These are phyloP conservation scores for Periophthalmodon schlosseri DNA, from an alignment of 2,113 vertebrate genomes.

Conservation along the genomic window DNA sequence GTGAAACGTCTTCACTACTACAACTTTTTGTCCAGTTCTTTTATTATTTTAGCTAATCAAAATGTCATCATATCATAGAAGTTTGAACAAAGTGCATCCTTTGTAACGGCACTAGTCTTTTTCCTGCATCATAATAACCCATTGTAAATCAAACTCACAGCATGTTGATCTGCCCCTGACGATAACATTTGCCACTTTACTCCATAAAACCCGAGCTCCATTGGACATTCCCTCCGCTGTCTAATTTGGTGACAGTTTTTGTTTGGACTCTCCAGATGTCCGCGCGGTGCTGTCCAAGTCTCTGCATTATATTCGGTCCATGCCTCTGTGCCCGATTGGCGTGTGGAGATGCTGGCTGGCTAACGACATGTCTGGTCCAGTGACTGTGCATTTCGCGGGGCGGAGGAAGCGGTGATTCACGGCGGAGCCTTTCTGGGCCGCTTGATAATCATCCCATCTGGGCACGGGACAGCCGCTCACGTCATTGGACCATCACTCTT, in stretches of 20 bases:
- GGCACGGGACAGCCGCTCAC: conserved; percentile 56
- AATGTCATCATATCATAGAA: too few relatives aligned
- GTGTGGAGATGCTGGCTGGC: conserved; percentile 12
- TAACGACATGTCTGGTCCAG: conserved; percentile 35
- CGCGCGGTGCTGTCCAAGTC: conserved; percentile 30
- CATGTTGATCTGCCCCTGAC: background rate
- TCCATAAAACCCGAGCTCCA: background rate
- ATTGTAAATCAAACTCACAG: background rate
- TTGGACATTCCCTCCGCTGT: conserved; percentile 1
- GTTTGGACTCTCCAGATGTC: conserved; percentile 28
- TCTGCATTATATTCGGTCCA: conserved; percentile 23
- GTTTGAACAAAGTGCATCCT: background rate
- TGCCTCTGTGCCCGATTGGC: conserved; percentile 38
- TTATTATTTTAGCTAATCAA: too few relatives aligned
- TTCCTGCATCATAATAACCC: background rate
- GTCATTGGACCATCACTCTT: conserved; percentile 63
- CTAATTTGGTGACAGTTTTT: conserved; percentile 42
- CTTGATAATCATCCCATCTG: conserved; percentile 74
- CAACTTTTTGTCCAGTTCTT: too few relatives aligned
- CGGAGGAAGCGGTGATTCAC: conserved; percentile 64
- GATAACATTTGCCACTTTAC: background rate
- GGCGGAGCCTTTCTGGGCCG: conserved; percentile 43
- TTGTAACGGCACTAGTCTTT: background rate
- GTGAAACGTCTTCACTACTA: too few relatives aligned
- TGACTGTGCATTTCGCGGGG: conserved; percentile 58